Conservation (phyloP, 2,888 invertebrate genomes). For the Yponomeuta sedellus region DNA sequence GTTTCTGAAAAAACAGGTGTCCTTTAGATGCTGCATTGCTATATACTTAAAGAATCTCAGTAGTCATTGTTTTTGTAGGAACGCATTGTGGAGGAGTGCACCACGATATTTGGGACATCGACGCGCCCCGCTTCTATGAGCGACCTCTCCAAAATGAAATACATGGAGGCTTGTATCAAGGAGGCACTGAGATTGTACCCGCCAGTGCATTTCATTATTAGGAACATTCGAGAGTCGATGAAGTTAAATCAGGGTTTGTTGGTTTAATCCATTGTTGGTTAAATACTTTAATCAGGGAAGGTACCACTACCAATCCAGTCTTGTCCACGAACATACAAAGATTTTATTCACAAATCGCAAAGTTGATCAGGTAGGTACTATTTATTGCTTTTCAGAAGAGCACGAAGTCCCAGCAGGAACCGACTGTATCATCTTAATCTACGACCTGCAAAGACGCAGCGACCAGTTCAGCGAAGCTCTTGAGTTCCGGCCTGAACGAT, state of each 20-base stretch:
- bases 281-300: too few species aligned
- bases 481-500: slow-evolving; percentile 65
- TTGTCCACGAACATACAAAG: too few species aligned
- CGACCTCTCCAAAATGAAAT: slow-evolving; percentile 73
- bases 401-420: slow-evolving; percentile 22
- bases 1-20: too few species aligned
- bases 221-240: slow-evolving; percentile 68
- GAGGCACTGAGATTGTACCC: slow-evolving; percentile 78
- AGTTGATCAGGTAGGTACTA: neutral
- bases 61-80: slow-evolving; percentile 29
- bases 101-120: slow-evolving; percentile 57
- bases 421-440: slow-evolving; percentile 19
- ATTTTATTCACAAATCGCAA: too few species aligned
- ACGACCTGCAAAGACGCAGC: slow-evolving; percentile 55
- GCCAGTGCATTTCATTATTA: slow-evolving; percentile 76
- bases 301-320: too few species aligned
- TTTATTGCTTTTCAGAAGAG: slow-evolving; percentile 32
- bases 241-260: slow-evolving; percentile 54
- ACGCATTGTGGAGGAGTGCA: slow-evolving; percentile 62
- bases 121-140: slow-evolving; percentile 62
- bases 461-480: slow-evolving; percentile 65
- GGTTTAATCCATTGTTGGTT: too few species aligned
- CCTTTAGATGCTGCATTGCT: too few species aligned
- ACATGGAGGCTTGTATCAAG: slow-evolving; percentile 79
- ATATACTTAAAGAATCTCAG: neutral